Conservation (phyloP, 1,140 invertebrate genomes). For the Euwallacea similis region DNA sequence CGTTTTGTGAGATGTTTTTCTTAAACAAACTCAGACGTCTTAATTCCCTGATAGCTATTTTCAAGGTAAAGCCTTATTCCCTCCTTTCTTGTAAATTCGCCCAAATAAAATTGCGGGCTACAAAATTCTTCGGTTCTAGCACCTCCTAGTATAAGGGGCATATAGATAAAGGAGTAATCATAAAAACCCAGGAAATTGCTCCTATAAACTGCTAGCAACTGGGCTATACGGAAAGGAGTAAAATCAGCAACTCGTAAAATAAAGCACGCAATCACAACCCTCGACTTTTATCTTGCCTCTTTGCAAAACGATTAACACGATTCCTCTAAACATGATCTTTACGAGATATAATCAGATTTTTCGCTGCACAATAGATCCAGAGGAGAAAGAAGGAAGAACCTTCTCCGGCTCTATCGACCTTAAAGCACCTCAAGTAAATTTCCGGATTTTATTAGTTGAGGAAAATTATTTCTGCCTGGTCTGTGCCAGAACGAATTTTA, state of each 20-base stretch:
- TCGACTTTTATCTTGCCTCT: too few relatives aligned
- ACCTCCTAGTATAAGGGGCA: not conserved
- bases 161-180: not conserved
- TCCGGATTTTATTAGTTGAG: slow-evolving; percentile 24
- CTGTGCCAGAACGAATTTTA: slow-evolving; percentile 24
- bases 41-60: too few relatives aligned
- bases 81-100: not conserved
- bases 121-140: slow-evolving; percentile 1
- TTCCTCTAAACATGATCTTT: too few relatives aligned
- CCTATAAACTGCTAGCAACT: slow-evolving; percentile 12
- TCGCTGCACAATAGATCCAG: too few relatives aligned
- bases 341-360: too few relatives aligned
- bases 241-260: slow-evolving; percentile 11
- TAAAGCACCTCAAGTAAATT: slow-evolving; percentile 11
- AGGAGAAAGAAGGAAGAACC: too few relatives aligned
- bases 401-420: not conserved
- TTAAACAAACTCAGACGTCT: not conserved
- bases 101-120: not conserved
- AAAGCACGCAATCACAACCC: not conserved
- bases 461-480: slow-evolving; percentile 20
- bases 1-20: not conserved
- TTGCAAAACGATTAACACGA: too few relatives aligned
- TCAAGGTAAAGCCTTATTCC: too few relatives aligned
- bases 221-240: slow-evolving; percentile 2
- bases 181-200: not conserved